phyloP scores from a whole-genome alignment of 2,113 vertebrate genomes.

The Solenodon paradoxus region DNA sequence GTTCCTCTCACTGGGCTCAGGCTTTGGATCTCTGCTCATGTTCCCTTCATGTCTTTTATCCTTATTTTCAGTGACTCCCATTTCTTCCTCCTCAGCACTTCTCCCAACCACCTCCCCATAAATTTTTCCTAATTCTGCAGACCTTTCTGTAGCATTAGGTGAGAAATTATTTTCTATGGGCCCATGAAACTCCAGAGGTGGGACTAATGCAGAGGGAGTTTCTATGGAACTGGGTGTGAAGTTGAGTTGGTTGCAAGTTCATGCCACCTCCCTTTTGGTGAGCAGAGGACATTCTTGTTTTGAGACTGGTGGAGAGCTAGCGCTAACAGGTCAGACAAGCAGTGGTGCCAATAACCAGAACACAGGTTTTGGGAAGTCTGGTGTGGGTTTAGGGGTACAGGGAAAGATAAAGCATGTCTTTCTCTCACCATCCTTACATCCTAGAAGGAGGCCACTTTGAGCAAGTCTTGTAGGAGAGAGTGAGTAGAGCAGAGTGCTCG shows the following conservation, averaged over 20 bases:
- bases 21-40: not conserved
- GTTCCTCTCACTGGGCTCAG: not conserved
- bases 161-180: not conserved
- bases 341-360: not conserved
- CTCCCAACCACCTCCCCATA: not conserved
- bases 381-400: not conserved
- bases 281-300: not conserved
- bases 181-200: not conserved
- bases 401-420: not conserved
- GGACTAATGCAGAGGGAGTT: not conserved
- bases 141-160: not conserved
- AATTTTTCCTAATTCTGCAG: not conserved
- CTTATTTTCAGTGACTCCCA: not conserved
- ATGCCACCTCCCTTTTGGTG: not conserved
- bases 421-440: not conserved
- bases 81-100: fast-evolving
- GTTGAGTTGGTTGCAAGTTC: not conserved
- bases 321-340: not conserved
- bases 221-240: not conserved
- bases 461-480: not conserved
- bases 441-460: not conserved
- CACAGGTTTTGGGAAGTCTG: not conserved
- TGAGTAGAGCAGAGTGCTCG: not conserved
- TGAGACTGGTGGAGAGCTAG: not conserved
- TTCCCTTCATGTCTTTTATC: not conserved